A percentile compares a stretch with the other conserved stretches of the same genome.
Conservation (phyloP, 2,888 invertebrate genomes). For the Synergus umbraculus region DNA sequence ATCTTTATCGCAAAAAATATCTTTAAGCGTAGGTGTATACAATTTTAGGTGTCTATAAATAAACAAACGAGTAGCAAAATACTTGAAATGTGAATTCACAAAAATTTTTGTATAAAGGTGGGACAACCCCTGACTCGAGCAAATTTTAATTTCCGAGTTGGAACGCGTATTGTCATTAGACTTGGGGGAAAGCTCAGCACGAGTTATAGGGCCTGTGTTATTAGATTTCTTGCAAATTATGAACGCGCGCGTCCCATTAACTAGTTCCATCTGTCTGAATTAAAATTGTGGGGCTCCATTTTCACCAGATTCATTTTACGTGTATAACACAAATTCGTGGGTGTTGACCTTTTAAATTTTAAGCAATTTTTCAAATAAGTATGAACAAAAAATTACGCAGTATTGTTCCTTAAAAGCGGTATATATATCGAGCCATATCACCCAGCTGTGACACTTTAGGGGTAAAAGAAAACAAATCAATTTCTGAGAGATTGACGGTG, state of each 20-base stretch:
- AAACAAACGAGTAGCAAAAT: not conserved
- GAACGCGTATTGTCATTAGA: conserved; percentile 67
- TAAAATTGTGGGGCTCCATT: conserved; percentile 55
- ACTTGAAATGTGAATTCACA: conserved; percentile 37
- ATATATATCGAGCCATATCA: not conserved
- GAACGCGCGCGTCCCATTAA: conserved; percentile 69
- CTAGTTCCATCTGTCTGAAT: conserved; percentile 72
- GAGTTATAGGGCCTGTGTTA: conserved; percentile 65
- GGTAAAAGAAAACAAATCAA: conserved; percentile 57
- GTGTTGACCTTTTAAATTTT: not conserved
- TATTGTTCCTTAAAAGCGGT: too few relatives aligned
- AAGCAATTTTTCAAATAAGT: not conserved
- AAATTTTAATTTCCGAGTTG: conserved; percentile 67
- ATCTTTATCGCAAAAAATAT: not conserved
- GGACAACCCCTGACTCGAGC: conserved; percentile 53
- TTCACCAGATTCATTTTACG: not conserved
- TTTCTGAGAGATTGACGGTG: conserved; percentile 66
- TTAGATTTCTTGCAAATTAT: conserved; percentile 74
- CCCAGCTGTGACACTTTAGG: not conserved
- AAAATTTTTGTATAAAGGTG: conserved; percentile 40
- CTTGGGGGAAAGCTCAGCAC: conserved; percentile 52
- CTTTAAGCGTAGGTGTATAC: not conserved
- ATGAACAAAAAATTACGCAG: not conserved
- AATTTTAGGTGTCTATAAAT: not conserved
- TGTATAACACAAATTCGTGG: not conserved